A percentile compares a stretch with the other conserved stretches of the same genome.
Conservation (phyloP, 2,797 vertebrate genomes). For the Acanthurus lineatus region DNA sequence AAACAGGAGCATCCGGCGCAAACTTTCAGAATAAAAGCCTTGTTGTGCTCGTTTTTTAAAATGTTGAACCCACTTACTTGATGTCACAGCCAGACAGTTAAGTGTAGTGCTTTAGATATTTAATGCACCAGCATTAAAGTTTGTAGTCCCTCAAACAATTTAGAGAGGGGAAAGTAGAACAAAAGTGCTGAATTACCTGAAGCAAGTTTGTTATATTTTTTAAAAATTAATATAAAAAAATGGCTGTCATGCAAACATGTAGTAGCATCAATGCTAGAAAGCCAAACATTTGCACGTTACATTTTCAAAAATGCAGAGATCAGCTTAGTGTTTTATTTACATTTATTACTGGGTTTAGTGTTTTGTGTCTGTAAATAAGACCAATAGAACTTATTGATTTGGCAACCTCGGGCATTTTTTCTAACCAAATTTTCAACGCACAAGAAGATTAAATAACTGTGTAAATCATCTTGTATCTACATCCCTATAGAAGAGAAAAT, state of each 20-base stretch:
- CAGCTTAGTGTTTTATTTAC: too few relatives aligned
- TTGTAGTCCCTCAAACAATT: too few relatives aligned
- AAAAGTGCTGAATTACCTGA: neutral
- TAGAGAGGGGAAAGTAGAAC: too few relatives aligned
- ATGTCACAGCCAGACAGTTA: neutral
- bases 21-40: conserved; percentile 70
- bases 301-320: neutral
- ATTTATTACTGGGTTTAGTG: neutral
- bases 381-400: neutral
- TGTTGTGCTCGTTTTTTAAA: neutral
- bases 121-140: too few relatives aligned
- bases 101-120: neutral
- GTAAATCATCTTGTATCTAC: too few relatives aligned
- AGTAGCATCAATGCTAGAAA: neutral
- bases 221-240: neutral
- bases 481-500: neutral
- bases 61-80: neutral
- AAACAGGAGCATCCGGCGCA: neutral
- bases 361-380: neutral
- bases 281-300: neutral
- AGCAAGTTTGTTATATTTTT: neutral
- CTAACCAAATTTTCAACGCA: neutral
- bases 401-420: neutral
- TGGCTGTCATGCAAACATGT: too few relatives aligned
- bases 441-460: neutral